Evolutionary conservation across 1,140 invertebrate species (phyloP).

Genomic region (Nymphalis io): DNA sequence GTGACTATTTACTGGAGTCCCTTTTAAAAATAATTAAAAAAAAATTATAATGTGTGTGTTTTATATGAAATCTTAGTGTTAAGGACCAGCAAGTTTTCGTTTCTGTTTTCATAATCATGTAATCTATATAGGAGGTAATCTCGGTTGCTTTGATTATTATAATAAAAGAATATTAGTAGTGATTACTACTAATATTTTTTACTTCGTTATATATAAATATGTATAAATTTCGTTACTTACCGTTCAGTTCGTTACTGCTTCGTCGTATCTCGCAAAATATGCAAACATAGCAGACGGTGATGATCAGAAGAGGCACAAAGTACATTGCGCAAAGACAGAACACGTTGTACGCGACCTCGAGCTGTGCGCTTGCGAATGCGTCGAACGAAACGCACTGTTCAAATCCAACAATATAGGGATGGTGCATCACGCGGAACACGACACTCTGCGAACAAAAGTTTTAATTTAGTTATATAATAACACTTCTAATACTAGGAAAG

Average conservation of each 20-base stretch:
- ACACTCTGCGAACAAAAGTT: constrained; percentile 82
- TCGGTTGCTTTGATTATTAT: too few species aligned
- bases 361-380: constrained; percentile 82
- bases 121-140: too few species aligned
- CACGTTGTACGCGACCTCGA: constrained; percentile 88
- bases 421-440: constrained; percentile 86
- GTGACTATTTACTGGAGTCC: too few species aligned
- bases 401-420: constrained; percentile 85
- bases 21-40: too few species aligned
- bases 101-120: too few species aligned
- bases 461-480: neutral
- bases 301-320: constrained; percentile 87
- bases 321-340: constrained; percentile 89
- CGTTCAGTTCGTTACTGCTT: constrained; percentile 85
- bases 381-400: constrained; percentile 90
- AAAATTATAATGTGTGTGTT: too few species aligned
- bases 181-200: neutral
- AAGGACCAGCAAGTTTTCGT: too few species aligned
- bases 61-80: too few species aligned
- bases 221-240: constrained; percentile 57
- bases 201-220: neutral
- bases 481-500: too few species aligned
- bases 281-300: constrained; percentile 86
- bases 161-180: too few species aligned
- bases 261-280: constrained; percentile 88